Evolutionary conservation across 2,888 invertebrate species (phyloP).

Genomic region (Morinoia aosen): DNA sequence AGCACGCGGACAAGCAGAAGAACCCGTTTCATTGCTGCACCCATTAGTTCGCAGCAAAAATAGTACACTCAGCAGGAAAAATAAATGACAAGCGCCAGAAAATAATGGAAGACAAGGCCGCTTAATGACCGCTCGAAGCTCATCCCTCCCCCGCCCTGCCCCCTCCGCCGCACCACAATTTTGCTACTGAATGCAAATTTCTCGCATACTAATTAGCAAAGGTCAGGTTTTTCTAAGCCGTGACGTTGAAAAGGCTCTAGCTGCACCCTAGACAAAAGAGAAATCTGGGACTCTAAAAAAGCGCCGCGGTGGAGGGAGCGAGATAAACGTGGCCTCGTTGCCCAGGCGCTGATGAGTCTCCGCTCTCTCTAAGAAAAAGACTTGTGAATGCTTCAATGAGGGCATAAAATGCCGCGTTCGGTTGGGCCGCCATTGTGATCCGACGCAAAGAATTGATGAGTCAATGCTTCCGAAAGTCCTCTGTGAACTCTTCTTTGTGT

Average conservation of each 20-base stretch:
- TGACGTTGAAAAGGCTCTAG: neutral
- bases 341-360: neutral
- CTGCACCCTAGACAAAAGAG: neutral
- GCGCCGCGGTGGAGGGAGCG: neutral
- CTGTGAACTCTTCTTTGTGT: too few relatives aligned
- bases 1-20: neutral
- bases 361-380: neutral
- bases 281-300: neutral
- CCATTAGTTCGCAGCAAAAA: neutral
- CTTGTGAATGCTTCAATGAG: neutral
- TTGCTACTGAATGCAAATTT: constrained; percentile 1
- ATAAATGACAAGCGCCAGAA: neutral
- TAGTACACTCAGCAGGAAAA: neutral
- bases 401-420: neutral
- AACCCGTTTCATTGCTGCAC: neutral
- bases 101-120: neutral
- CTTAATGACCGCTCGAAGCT: neutral
- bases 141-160: neutral
- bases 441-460: neutral
- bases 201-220: neutral
- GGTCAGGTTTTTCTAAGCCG: neutral
- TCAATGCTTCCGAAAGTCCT: neutral
- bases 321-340: neutral
- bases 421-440: neutral
- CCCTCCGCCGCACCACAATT: neutral